Evolutionary conservation across 2,888 invertebrate genomes (phyloP).

Genomic region (Phortica magna): DNA sequence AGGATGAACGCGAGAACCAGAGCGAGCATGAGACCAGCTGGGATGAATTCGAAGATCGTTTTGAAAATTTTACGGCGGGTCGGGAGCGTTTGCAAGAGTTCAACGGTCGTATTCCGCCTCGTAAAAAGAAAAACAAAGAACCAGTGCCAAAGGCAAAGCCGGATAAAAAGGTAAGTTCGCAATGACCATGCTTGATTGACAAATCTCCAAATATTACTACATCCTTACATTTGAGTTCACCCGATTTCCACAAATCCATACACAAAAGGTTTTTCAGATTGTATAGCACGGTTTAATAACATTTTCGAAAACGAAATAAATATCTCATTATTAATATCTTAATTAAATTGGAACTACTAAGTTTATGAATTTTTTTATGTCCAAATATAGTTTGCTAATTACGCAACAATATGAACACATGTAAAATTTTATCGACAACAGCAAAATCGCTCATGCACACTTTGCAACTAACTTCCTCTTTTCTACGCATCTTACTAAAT

Average conservation of each 20-base stretch:
- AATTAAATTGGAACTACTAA: no score
- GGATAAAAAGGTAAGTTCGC: conserved; percentile 65
- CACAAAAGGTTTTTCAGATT: no score
- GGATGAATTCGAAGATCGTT: conserved; percentile 78
- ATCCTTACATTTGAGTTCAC: no score
- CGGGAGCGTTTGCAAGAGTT: conserved; percentile 78
- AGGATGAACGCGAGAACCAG: conserved; percentile 77
- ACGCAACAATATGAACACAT: not conserved
- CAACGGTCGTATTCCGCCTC: conserved; percentile 77
- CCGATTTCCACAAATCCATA: no score
- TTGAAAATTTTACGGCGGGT: conserved; percentile 76
- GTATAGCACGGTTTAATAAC: not conserved
- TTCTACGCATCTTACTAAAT: not conserved
- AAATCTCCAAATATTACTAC: not conserved
- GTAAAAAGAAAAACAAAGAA: conserved; percentile 76
- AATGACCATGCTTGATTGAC: not conserved
- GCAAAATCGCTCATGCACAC: not conserved
- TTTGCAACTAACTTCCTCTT: not conserved
- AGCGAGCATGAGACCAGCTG: conserved; percentile 78
- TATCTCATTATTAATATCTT: no score
- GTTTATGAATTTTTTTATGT: no score
- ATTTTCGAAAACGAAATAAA: no score
- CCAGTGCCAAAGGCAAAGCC: conserved; percentile 60
- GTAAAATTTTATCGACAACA: not conserved
- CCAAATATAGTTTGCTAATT: not conserved